Base-by-base conservation (phyloP, 2,888 invertebrate species). In the Cryptophagus acutangulus region DNA sequence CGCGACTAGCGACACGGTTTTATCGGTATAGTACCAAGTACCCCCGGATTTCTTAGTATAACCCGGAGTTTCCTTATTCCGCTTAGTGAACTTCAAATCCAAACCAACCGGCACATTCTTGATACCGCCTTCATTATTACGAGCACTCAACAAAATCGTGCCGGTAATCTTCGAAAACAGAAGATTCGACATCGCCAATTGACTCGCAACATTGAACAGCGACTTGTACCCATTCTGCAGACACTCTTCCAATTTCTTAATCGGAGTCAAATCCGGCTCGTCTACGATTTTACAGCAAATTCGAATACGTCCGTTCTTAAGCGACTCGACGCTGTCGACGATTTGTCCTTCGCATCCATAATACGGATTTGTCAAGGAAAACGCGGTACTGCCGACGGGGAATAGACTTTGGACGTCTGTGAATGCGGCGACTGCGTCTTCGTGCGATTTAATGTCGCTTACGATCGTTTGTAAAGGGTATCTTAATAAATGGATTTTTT, bases 131-230 rank as follows among this genome's bases (percentile, higher is more conserved):
- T 51, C 51, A 6, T 24, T 17, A 20, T 26, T 53, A 15, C 47
- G 46, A 0, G 48, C 45, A 1, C 77, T 66, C 1, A 94, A 76
- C 46, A 84, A 79, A 35, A 96, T 75, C 0, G 85, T 80, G 1
- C 94, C 94, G 0, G 95, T 95, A 38, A 97, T 77, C 5, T 92
- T 80, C 0, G 90, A 85, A 46, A 96, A 67, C 55, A 91, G 72
- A 53, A 82, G 79, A 1, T 77, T 64, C 18, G 79, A 78, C 53
- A 94, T 75, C 36, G 77, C 78, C 54, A 80, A 71, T 33, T 74
- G 69, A 40, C 77, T 77, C 6, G 82, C 78, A 15, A 79, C 78
- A 52, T 73, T 71, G 56, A 73, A 65, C 1, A 77, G 74, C 42
- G 69, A 65, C 65, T 76, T 71, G 64, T 81, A 84, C 3, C 70